Percentiles rank a stretch among this genome's conserved stretches.
Evolutionary conservation across 2,888 invertebrate genomes (phyloP).

Genomic region (Petrolisthes manimaculis): DNA sequence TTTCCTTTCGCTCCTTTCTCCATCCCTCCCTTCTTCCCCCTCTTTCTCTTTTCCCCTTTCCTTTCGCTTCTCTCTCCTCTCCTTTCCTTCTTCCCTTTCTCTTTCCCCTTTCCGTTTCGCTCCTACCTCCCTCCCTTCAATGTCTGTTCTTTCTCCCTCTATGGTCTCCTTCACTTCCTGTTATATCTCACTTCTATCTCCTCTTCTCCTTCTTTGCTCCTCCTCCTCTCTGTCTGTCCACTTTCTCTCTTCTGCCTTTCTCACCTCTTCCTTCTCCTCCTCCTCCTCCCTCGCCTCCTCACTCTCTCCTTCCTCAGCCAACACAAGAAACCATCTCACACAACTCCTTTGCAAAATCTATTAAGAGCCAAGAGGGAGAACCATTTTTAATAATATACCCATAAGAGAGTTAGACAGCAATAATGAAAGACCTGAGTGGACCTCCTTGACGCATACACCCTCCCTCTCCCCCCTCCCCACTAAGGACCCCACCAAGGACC

Average conservation of each 20-base stretch:
- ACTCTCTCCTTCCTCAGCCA: no score
- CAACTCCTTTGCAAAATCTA: no score
- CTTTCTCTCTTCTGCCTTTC: neutral
- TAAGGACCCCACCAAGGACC: no score
- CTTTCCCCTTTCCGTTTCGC: neutral
- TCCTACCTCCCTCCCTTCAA: no score
- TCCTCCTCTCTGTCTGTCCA: neutral
- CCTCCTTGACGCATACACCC: no score
- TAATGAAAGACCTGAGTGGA: no score
- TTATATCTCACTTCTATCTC: neutral
- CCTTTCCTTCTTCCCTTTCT: conserved; percentile 5
- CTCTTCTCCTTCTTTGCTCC: neutral
- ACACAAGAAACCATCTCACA: no score
- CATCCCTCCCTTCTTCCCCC: neutral
- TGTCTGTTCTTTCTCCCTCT: neutral
- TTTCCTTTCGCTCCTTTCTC: neutral
- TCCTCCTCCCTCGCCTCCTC: no score
- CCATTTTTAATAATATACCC: no score
- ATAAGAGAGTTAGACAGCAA: no score
- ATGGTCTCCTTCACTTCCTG: neutral
- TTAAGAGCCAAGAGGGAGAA: no score
- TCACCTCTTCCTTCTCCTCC: neutral
- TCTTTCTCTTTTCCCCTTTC: neutral
- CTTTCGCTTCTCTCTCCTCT: conserved; percentile 3
- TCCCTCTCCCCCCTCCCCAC: no score